A percentile compares a stretch with the other conserved stretches of the same genome.
phyloP scores from a whole-genome alignment of 2,797 vertebrate species.

The Karalla daura region DNA sequence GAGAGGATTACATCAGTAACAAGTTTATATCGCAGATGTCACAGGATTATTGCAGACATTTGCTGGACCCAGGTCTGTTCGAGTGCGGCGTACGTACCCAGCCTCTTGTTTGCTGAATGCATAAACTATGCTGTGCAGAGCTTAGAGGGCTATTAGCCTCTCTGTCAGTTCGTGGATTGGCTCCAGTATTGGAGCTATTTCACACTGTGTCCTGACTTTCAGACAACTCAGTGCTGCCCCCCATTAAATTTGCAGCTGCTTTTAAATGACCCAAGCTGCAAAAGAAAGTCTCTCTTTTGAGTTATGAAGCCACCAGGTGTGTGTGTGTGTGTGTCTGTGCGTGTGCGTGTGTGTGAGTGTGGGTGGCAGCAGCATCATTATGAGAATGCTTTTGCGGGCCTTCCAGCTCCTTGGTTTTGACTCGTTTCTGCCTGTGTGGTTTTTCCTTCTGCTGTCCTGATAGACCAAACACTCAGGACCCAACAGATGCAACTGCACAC shows the following conservation, averaged over 20 bases:
- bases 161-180: slow-evolving; percentile 36
- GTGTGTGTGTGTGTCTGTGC: background rate
- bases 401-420: background rate
- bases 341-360: background rate
- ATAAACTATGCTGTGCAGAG: slow-evolving; percentile 1
- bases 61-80: background rate
- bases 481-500: background rate
- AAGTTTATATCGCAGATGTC: background rate
- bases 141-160: slow-evolving; percentile 36
- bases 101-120: slow-evolving; percentile 2
- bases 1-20: slow-evolving; percentile 15
- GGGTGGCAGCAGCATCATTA: background rate
- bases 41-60: background rate
- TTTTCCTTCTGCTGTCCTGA: background rate
- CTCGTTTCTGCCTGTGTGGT: background rate
- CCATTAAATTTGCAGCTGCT: slow-evolving; percentile 56
- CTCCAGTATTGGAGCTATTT: slow-evolving; percentile 31
- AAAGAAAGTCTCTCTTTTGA: slow-evolving; percentile 37
- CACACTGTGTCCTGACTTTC: slow-evolving; percentile 42
- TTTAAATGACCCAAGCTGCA: slow-evolving; percentile 45
- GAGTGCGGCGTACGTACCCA: slow-evolving; percentile 1
- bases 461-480: slow-evolving; percentile 12
- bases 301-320: slow-evolving; percentile 39
- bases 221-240: slow-evolving; percentile 29
- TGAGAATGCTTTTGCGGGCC: background rate